Base-by-base conservation (phyloP, 2,113 vertebrate species). In the Origma solitaria region DNA sequence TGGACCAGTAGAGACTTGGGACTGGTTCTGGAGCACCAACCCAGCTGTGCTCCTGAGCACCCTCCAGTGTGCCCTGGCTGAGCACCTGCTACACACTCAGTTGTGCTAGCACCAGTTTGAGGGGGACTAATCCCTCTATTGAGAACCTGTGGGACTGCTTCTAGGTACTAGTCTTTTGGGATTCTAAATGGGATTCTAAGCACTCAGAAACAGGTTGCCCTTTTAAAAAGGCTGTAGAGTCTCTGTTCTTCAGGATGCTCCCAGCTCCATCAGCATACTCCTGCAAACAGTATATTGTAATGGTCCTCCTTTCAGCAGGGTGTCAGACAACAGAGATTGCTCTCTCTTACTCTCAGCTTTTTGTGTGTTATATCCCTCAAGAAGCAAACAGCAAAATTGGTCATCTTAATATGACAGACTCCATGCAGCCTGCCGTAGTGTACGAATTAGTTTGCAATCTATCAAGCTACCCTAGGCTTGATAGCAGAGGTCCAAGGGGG, bases 191-290 rank as follows among this genome's bases (percentile, higher is more conserved):
- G 21, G 7, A 56, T 19, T 82, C 28, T 60, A 25, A 86, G 37
- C 18, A 18, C 23, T 79, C 15, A 57, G 35, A 62, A 89, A 23
- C 33, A 64, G 28, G 31, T 53, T 82, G 20, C 10, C 28, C 10
- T n/a, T n/a, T n/a, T n/a, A 8, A 9, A 62, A 73, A 87, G 37
- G 15, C 30, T 37, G 2, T 53, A 7, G 22, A 30, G 24, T 49
- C 17, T 80, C 7, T 62, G 22, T 69, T 53, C 65, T 84, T 90
- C 31, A 35, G 38, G 30, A 49, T 61, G 10, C 53, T 68, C 7
- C 7, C 18, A 35, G 19, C 20, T 70, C n/a, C 28, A 23, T 33
- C 1, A 6, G 2, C 31, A n/a, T 2, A 1, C 51, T 61, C 6
- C 13, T 88, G 16, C 20, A 57, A 9, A 42, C 22, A 50, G 6